Conservation (phyloP, 2,888 invertebrate species). For the Ischnura elegans region DNA sequence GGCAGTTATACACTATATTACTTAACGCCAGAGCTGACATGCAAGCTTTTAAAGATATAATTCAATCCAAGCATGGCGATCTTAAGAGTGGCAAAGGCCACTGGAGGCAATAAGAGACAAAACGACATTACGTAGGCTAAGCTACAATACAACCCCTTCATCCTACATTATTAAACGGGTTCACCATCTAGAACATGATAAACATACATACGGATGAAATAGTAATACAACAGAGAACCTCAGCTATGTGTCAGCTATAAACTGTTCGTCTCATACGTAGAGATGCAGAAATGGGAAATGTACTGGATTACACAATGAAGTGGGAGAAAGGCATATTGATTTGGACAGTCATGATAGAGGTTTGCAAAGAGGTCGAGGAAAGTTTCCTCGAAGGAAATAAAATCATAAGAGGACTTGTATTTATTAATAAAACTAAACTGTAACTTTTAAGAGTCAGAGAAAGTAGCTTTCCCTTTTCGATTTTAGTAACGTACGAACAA, state of each 20-base stretch:
- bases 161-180: constrained; percentile 56
- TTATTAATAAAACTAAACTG: constrained; percentile 59
- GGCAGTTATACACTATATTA: constrained; percentile 61
- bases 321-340: neutral
- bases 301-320: constrained; percentile 50
- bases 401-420: constrained; percentile 7
- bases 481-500: constrained; percentile 61
- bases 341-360: constrained; percentile 19
- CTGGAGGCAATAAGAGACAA: constrained; percentile 63
- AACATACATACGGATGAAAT: constrained; percentile 56
- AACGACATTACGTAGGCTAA: constrained; percentile 63
- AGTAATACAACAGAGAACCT: constrained; percentile 53
- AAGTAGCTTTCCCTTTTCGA: constrained; percentile 49
- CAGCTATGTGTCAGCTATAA: constrained; percentile 61
- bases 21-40: constrained; percentile 61
- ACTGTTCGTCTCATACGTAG: constrained; percentile 40
- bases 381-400: neutral
- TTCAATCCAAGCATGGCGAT: constrained; percentile 56
- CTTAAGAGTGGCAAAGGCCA: constrained; percentile 54
- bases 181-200: constrained; percentile 65
- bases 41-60: constrained; percentile 63
- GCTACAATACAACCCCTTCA: constrained; percentile 63
- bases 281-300: constrained; percentile 47
- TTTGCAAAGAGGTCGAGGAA: constrained; percentile 22
- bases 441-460: constrained; percentile 40